A percentile compares a stretch with the other conserved stretches of the same genome.
phyloP scores from a whole-genome alignment of 2,797 vertebrate species.

The Rallus crepitans region DNA sequence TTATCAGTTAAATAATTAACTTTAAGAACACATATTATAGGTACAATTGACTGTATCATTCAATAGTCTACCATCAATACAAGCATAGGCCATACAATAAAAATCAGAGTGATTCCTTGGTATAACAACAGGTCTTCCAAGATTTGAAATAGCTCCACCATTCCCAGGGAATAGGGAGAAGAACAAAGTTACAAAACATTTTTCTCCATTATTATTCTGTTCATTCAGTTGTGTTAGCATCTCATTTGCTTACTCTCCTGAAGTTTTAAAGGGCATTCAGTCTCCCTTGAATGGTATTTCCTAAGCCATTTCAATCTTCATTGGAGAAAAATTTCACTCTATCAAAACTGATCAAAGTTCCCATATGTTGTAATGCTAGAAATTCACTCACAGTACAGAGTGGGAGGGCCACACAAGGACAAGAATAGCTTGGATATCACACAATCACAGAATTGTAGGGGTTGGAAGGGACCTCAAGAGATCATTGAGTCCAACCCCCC shows the following conservation, averaged over 20 bases:
- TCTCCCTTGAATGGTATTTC: background rate
- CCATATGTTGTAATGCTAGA: background rate
- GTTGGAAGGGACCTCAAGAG: no score
- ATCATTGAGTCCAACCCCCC: no score
- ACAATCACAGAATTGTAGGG: no score
- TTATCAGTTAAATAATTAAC: slow-evolving; percentile 14
- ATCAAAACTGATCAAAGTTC: background rate
- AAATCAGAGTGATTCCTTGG: background rate
- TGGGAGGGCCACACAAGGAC: background rate
- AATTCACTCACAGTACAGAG: background rate
- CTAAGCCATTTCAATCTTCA: background rate
- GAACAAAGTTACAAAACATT: background rate
- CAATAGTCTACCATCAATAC: background rate
- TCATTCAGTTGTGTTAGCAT: background rate
- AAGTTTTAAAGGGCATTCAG: background rate
- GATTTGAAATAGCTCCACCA: background rate
- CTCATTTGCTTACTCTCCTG: background rate
- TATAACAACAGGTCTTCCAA: background rate
- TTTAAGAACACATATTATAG: background rate
- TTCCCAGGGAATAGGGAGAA: background rate
- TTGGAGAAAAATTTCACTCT: background rate
- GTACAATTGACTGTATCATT: background rate
- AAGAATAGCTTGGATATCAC: background rate
- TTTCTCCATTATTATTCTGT: background rate
- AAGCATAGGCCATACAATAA: background rate